A percentile compares a stretch with the other conserved stretches of the same genome.
Evolutionary conservation across 2,797 vertebrate species (phyloP).

Genomic region (Oryzias dopingdopingensis): DNA sequence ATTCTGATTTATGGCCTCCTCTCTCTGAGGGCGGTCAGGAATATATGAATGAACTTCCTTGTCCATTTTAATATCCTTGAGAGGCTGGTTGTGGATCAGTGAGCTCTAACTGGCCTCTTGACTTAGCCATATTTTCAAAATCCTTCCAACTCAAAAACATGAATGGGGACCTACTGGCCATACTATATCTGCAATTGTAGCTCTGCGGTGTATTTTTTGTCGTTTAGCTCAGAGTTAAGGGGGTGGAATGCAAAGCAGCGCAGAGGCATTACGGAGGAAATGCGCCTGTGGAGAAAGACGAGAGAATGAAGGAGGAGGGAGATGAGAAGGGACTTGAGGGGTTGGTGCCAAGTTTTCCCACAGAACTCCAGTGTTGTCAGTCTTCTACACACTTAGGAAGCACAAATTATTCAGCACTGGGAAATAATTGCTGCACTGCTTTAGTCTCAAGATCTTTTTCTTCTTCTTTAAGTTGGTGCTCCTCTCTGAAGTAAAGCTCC

Average conservation of each 20-base stretch:
- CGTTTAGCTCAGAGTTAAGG: conserved; percentile 23
- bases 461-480: conserved; percentile 35
- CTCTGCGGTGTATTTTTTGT: conserved; percentile 38
- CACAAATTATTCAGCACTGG: conserved; percentile 30
- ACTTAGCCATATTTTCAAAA: conserved; percentile 35
- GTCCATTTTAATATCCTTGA: conserved; percentile 55
- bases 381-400: conserved; percentile 9
- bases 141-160: conserved; percentile 32
- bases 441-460: conserved; percentile 7
- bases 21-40: conserved; percentile 13
- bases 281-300: conserved; percentile 23
- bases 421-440: conserved; percentile 51
- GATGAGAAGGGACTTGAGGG: conserved; percentile 8
- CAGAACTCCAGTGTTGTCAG: conserved; percentile 15
- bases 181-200: conserved; percentile 22
- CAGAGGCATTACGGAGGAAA: conserved; percentile 29
- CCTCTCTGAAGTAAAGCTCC: conserved; percentile 28
- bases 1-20: conserved; percentile 34
- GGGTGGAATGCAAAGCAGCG: conserved; percentile 57
- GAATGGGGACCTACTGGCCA: conserved; percentile 23
- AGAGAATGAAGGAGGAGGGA: conserved; percentile 10
- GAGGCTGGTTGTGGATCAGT: conserved; percentile 32
- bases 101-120: conserved; percentile 34
- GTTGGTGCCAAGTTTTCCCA: conserved; percentile 17
- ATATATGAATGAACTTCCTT: conserved; percentile 49